Base-by-base conservation (phyloP, 2,113 vertebrate species). In the Grammomys dolichurus region DNA sequence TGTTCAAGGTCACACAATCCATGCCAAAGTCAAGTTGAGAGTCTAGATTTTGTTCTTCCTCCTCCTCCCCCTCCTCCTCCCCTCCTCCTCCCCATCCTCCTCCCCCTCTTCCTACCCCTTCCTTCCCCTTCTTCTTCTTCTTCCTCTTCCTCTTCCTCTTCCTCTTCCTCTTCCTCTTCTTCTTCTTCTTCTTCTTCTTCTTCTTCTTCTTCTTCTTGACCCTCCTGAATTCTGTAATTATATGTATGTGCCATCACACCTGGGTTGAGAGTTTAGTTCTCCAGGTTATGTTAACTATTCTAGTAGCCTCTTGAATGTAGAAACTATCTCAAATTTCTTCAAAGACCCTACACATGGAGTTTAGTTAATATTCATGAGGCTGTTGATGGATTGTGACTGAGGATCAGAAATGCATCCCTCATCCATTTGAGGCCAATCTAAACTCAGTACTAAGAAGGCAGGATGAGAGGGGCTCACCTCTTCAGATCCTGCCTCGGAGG, bases 21-120 rank as follows among this genome's bases (percentile, higher is more conserved):
- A 19, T 85, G 40, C 40, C 40, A 20, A 85, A 85, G 56, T 84
- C 81, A 63, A 84, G 82, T 65, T 46, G 40, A 48, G 26, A 65
- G 58, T 67, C 40, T 65, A 85, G 40, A 31, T 65, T 85, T 40
- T 80, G 24, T 65, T 28, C 26, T 11, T 28, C 9, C 65, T 13
- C 28, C 11, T 31, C 1, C 9, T 3, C 19, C 10, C 10, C 24
- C 6, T 2, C 14, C 11, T 2, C 10, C 3, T 17, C 54, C 12
- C 2, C 54, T 16, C 16, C 16, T 17, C 51, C 10, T 54, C 10
- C 51, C 10, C 56, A 24, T 65, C 28, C 3, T 67, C 26, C 24
- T 26, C 24, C 8, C 26, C 8, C 24, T 26, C 63, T 13, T 26
- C 0, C 9, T 2, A 4, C 26, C 8, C 0, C 17, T 3, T 3